These are phyloP conservation scores for Lottia gigantea DNA, from an alignment of 2,888 invertebrate species.

Conservation along the genomic window DNA sequence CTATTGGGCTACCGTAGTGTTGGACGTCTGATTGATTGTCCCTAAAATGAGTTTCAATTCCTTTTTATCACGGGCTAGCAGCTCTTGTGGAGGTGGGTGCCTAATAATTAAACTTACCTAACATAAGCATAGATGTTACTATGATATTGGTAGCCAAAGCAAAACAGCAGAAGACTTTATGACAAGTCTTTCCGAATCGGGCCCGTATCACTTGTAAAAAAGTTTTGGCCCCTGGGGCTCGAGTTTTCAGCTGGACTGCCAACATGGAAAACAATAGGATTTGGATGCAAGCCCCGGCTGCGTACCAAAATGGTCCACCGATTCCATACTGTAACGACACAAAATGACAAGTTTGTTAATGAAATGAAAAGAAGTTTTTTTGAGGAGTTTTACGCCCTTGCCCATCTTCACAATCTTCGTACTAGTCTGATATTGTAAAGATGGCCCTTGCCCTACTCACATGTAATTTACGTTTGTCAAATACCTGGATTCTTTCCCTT, in stretches of 20 bases:
- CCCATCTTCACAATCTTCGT: too few species aligned
- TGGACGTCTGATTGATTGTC: too few species aligned
- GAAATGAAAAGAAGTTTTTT: neutral
- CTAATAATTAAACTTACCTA: conserved; percentile 49
- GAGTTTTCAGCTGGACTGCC: conserved; percentile 65
- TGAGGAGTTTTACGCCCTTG: neutral
- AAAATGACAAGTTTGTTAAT: neutral
- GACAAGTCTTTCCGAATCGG: conserved; percentile 62
- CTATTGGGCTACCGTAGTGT: too few species aligned
- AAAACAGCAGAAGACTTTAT: conserved; percentile 64
- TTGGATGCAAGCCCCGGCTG: conserved; percentile 65
- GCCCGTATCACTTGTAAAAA: conserved; percentile 67
- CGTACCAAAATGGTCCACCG: conserved; percentile 68
- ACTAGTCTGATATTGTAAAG: too few species aligned
- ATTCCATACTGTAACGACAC: conserved; percentile 61
- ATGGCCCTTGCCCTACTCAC: too few species aligned
- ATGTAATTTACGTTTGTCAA: neutral
- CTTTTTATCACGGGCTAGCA: too few species aligned
- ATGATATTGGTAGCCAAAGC: conserved; percentile 66
- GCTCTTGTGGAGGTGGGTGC: too few species aligned
- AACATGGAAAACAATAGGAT: conserved; percentile 56
- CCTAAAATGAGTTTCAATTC: too few species aligned
- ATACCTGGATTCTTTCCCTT: neutral
- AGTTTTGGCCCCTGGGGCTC: conserved; percentile 68
- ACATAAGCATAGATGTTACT: conserved; percentile 67